Base-by-base conservation (phyloP, 2,797 vertebrate species). In the Denticeps clupeoides region DNA sequence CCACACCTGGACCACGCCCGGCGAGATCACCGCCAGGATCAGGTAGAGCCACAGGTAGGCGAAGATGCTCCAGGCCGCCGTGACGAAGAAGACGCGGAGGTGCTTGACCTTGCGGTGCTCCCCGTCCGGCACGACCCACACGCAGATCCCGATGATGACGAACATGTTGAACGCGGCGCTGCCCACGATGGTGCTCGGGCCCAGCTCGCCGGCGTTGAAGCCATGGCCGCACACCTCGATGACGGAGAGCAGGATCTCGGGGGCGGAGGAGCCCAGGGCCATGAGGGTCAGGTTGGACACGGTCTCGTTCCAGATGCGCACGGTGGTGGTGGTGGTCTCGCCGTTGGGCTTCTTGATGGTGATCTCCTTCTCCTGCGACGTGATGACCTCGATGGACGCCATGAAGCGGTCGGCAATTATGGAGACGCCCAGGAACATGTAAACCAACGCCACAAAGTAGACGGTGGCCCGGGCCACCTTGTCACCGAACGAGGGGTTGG, bases 131-230 rank as follows among this genome's bases (percentile, higher is more conserved):
- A 99, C 93, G 1, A 99, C 94, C 0, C 95, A 91, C 22, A 99
- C 94, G 4, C 95, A 99, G 16, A 99, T 27, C 0, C 93, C 95
- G 1, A 99, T 99, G 68, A 99, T 99, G 72, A 99, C 91, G 27
- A 99, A 99, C 93, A 98, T 99, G 69, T 98, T 99, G 74, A 99
- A 99, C 0, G 95, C 94, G 0, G 95, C 95, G 1, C 93, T 97
- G 40, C 95, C 95, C 43, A 99, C 94, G 0, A 99, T 99, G 27
- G 95, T 99, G 69, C 93, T 86, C 0, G 94, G 94, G 11, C 95
- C 95, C 3, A 99, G 69, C 27, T 91, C 77, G 19, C 95, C 94
- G 0, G 95, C 90, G 0, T 81, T 16, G 68, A 99, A 99, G 55
- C 83, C 82, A 8, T 98, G 95, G 51, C 95, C 95, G 0, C 92